Conservation (phyloP, 2,888 invertebrate genomes). For the Drosophila buzzatii region DNA sequence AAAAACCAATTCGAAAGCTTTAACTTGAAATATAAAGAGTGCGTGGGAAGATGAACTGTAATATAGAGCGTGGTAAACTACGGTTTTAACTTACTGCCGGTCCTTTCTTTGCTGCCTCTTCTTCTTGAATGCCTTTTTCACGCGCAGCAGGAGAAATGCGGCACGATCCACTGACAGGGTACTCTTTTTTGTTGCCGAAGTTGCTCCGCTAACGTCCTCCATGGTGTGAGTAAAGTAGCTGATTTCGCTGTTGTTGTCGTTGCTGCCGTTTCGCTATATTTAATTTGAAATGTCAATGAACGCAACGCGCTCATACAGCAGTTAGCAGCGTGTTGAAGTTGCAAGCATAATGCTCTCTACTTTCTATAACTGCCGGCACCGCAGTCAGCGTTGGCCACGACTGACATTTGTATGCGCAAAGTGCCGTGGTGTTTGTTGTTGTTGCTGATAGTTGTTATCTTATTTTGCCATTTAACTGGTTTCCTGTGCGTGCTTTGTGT, state of each 20-base stretch:
- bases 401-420: conserved; percentile 70
- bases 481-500: conserved; percentile 38
- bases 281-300: conserved; percentile 61
- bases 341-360: conserved; percentile 14
- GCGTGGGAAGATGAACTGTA: not conserved
- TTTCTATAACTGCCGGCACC: conserved; percentile 18
- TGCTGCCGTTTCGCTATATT: conserved; percentile 24
- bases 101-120: conserved; percentile 95
- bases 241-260: conserved; percentile 24
- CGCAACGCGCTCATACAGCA: conserved; percentile 27
- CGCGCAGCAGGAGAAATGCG: conserved; percentile 93
- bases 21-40: not conserved
- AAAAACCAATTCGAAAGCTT: conserved; percentile 29
- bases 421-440: conserved; percentile 18
- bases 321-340: conserved; percentile 27
- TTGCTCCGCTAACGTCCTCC: conserved; percentile 59
- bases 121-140: conserved; percentile 95
- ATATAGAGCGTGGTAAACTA: not conserved
- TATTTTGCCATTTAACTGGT: conserved; percentile 32
- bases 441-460: conserved; percentile 6
- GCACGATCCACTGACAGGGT: conserved; percentile 94
- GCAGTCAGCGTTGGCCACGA: conserved; percentile 30
- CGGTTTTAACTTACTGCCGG: conserved; percentile 89
- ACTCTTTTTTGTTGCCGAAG: conserved; percentile 75
- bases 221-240: conserved; percentile 49